Evolutionary conservation across 2,888 invertebrate genomes (phyloP).

Genomic region (Polydrusus tereticollis): DNA sequence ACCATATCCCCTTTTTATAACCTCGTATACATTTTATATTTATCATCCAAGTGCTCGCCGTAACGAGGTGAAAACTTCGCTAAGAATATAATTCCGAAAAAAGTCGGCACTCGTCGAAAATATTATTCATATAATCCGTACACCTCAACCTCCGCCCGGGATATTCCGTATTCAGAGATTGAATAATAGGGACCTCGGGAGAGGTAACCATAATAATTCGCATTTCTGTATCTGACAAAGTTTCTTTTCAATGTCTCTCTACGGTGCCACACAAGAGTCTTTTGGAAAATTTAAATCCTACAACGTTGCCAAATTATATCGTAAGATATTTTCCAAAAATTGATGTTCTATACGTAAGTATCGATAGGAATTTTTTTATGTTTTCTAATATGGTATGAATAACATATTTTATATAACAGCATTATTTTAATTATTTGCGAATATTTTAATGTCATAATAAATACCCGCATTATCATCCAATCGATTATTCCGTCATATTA

Average conservation of each 20-base stretch:
- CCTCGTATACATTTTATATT: no score
- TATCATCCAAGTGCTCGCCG: conserved; percentile 1
- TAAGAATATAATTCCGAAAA: conserved; percentile 38
- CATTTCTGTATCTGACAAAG: conserved; percentile 47
- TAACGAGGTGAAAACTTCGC: conserved; percentile 37
- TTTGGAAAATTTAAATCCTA: conserved; percentile 15
- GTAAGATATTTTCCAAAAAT: no score
- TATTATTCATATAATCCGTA: conserved; percentile 46
- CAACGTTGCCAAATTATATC: conserved; percentile 8
- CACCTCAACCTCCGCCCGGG: conserved; percentile 25
- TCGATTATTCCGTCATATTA: no score
- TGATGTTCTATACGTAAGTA: no score
- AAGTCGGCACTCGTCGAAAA: conserved; percentile 28
- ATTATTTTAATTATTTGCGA: no score
- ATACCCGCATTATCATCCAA: no score
- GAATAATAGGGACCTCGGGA: conserved; percentile 48
- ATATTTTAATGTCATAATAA: no score
- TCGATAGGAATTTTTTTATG: no score
- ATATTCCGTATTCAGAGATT: conserved; percentile 40
- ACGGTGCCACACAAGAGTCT: conserved; percentile 29
- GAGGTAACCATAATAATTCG: conserved; percentile 47
- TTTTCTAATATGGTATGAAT: no score
- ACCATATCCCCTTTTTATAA: no score
- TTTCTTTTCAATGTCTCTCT: conserved; percentile 44
- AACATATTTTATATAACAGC: no score